Base-by-base conservation (phyloP, 1,140 invertebrate species). In the Drosophila sucinea region DNA sequence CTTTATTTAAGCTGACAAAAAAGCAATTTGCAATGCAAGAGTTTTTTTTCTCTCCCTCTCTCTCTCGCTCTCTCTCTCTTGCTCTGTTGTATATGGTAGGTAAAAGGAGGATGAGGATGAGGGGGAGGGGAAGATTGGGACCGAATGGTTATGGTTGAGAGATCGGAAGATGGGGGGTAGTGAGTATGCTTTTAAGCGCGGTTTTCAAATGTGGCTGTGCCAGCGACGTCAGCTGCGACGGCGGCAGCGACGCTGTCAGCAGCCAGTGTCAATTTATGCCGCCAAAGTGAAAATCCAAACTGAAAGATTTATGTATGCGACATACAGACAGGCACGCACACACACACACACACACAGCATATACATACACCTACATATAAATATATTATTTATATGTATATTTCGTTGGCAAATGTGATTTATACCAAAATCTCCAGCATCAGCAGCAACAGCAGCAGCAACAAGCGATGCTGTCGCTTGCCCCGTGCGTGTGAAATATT, bases 251-350 rank as follows among this genome's bases (percentile, higher is more conserved):
- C 44, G 44, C 57, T 73, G 63, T 72, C 70, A 65, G 57, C 73
- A 73, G 84, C 84, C 84, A 89, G 84, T 89, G 84, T 87, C 84
- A 87, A 87, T 87, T 87, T 87, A 87, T 87, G 84, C 80, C 81
- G 79, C 80, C 77, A 89, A 89, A 87, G 84, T 87, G 84, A 87
- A 87, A 87, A 87, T 87, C 77, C 84, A 89, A 87, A 80, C 77
- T 87, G 84, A 87, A 87, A 87, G 84, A 87, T 87, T 87, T 87
- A 87, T 87, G 84, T 64, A 70, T 74, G 72, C 60, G 63, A 76
- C 68, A 38, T 38, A 11, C 35, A 56, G 51, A 62, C 32, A 47
- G 11, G 41, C 40, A 67, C 27, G 1, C 44, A 63, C 11, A n/a
- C 17, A 33, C 32, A 51, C 55, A 55, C 40, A 62, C 8, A 35